Evolutionary conservation across 2,113 vertebrate genomes (phyloP).

Genomic region (mouse (Mus musculus)): GRCm39 chr5:16144501-16145000

Average conservation of each 20-base stretch:
- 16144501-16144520: not conserved
- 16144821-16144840: not conserved
- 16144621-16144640: not conserved
- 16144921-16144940: not conserved
- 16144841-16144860: not conserved
- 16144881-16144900: not conserved
- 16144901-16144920: not conserved
- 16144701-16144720: not conserved
- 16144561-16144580: not conserved
- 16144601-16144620: not conserved
- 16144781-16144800: not conserved
- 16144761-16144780: slow-evolving; percentile 23
- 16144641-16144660: not conserved
- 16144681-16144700: not conserved
- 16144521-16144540: not conserved
- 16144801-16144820: not conserved
- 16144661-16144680: slow-evolving; percentile 32
- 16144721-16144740: not conserved
- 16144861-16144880: not conserved
- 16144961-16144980: slow-evolving; percentile 3
- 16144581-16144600: slow-evolving; percentile 4
- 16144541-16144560: slow-evolving; percentile 8
- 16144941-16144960: not conserved
- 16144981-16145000: not conserved
- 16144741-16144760: not conserved